phyloP scores from a whole-genome alignment of 2,888 invertebrate species.

The Chrysodeixis includens region DNA sequence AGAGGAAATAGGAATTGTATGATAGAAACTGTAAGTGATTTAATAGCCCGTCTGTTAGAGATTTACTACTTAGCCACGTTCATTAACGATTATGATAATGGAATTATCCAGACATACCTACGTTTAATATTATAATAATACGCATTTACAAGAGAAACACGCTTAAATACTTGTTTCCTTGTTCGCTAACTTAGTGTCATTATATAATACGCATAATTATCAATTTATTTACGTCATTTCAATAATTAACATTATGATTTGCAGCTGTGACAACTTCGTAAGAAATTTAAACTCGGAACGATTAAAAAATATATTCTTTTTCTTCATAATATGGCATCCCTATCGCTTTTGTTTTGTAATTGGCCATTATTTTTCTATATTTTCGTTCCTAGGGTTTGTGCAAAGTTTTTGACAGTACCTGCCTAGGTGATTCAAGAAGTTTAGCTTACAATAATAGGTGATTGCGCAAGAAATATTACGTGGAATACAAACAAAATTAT shows the following conservation, averaged over 20 bases:
- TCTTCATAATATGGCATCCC: no score
- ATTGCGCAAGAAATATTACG: conserved; percentile 37
- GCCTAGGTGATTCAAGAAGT: neutral
- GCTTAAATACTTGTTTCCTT: conserved; percentile 29
- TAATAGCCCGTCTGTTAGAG: no score
- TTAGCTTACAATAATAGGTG: conserved; percentile 3
- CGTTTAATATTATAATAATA: conserved; percentile 35
- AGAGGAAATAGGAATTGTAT: no score
- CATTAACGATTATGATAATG: conserved; percentile 25
- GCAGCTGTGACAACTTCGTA: no score
- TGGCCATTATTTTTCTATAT: neutral
- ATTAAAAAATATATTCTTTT: no score
- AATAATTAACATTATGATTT: neutral
- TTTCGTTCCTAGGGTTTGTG: neutral
- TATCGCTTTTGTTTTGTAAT: neutral
- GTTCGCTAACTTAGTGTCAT: conserved; percentile 7
- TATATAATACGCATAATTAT: conserved; percentile 2
- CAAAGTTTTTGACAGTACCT: neutral
- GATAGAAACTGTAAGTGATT: no score
- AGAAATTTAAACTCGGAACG: no score
- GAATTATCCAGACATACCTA: conserved; percentile 40
- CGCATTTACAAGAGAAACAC: conserved; percentile 34
- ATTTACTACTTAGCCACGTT: no score
- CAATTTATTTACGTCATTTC: conserved; percentile 3
- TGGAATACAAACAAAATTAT: conserved; percentile 30